Conservation (phyloP, 2,888 invertebrate genomes). For the Eledona agricola region DNA sequence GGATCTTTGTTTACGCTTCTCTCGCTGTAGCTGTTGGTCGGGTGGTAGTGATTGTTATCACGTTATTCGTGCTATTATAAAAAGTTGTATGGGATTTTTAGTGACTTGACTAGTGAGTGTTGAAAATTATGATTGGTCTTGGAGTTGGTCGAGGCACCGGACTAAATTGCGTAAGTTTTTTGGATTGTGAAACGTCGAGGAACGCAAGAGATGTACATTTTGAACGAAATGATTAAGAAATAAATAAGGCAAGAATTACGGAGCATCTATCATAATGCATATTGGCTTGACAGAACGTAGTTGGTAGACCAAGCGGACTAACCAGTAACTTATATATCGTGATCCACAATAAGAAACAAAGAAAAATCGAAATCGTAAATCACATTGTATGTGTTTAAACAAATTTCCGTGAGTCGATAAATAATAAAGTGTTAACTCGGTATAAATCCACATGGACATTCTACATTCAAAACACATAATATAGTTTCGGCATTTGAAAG, state of each 20-base stretch:
- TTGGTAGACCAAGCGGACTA: slow-evolving; percentile 41
- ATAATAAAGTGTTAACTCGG: slow-evolving; percentile 57
- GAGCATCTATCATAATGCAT: slow-evolving; percentile 41
- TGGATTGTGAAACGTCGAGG: slow-evolving; percentile 9
- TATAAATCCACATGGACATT: slow-evolving; percentile 58
- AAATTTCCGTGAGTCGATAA: slow-evolving; percentile 54
- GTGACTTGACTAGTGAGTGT: slow-evolving; percentile 6
- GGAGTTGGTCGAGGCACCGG: slow-evolving; percentile 3
- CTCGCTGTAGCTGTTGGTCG: slow-evolving; percentile 26
- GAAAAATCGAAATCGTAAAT: slow-evolving; percentile 52
- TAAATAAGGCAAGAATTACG: slow-evolving; percentile 39
- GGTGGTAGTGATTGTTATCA: slow-evolving; percentile 34
- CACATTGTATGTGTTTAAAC: slow-evolving; percentile 50
- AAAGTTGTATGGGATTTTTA: slow-evolving; percentile 11
- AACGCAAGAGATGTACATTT: slow-evolving; percentile 36
- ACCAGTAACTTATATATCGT: slow-evolving; percentile 43
- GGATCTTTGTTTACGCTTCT: slow-evolving; percentile 38
- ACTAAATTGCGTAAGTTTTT: slow-evolving; percentile 9
- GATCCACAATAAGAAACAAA: slow-evolving; percentile 45
- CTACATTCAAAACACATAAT: slow-evolving; percentile 61
- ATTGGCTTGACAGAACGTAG: slow-evolving; percentile 40
- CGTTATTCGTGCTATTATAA: slow-evolving; percentile 25
- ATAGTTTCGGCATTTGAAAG: slow-evolving; percentile 58
- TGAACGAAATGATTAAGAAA: slow-evolving; percentile 39
- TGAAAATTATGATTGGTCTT: slow-evolving; percentile 19